Evolutionary conservation across 92 coral and sea anemone genomes (phyloP).

Genomic region (Heliopora coerulea): DNA sequence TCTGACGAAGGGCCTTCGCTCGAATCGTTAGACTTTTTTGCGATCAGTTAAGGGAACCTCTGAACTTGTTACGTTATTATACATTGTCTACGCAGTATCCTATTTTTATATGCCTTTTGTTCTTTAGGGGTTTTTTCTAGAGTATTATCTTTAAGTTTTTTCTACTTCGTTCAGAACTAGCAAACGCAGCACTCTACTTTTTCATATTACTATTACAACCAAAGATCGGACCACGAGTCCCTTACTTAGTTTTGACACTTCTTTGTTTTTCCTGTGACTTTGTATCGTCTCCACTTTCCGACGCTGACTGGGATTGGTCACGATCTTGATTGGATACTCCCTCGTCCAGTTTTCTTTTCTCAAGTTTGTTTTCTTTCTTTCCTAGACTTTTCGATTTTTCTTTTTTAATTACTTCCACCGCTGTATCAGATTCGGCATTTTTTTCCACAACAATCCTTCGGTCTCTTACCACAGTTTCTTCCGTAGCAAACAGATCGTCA

Average conservation of each 20-base stretch:
- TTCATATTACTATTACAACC: no score
- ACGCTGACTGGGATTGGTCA: constrained; percentile 76
- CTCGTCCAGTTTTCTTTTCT: constrained; percentile 34
- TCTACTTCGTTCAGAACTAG: no score
- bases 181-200: no score
- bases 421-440: constrained; percentile 48
- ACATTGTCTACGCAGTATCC: no score
- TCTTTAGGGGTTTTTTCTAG: no score
- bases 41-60: no score
- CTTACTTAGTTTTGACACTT: constrained; percentile 20
- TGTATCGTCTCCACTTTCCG: constrained; percentile 71
- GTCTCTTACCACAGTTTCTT: constrained; percentile 13
- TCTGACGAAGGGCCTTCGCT: no score
- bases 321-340: constrained; percentile 26
- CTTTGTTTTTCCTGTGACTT: constrained; percentile 69
- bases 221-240: no score
- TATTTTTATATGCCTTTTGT: no score
- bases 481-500: constrained; percentile 62
- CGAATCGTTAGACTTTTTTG: no score
- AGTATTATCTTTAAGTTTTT: no score
- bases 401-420: neutral
- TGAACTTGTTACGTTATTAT: no score
- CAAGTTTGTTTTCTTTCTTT: constrained; percentile 34
- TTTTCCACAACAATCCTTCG: constrained; percentile 44
- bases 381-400: constrained; percentile 8